These are phyloP conservation scores for Phoronis australis DNA, from an alignment of 2,888 invertebrate species.

Conservation along the genomic window DNA sequence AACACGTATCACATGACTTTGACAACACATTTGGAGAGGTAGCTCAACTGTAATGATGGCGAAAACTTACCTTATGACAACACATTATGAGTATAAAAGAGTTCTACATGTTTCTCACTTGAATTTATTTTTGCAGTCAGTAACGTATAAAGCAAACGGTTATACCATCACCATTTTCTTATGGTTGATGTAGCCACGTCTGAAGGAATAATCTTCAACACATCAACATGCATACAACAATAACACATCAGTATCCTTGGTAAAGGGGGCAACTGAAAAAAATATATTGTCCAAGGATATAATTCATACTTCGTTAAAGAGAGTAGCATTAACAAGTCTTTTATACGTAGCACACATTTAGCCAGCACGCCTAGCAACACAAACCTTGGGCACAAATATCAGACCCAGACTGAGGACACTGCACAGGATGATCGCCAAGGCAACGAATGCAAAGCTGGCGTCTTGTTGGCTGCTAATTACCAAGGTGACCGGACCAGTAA, in stretches of 20 bases:
- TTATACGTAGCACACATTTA: constrained; percentile 2
- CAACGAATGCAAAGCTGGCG: constrained; percentile 94
- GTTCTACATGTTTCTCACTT: no score
- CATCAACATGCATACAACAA: neutral
- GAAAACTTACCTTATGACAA: neutral
- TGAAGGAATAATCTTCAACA: no score
- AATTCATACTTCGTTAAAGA: no score
- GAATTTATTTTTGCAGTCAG: no score
- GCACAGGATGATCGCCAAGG: constrained; percentile 93
- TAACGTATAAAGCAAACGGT: neutral
- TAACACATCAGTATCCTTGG: neutral
- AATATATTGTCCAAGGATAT: neutral
- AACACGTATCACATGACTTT: neutral
- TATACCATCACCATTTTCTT: neutral
- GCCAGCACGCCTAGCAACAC: neutral
- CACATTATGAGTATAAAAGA: neutral
- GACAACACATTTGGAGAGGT: no score
- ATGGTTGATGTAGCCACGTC: neutral
- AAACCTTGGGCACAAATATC: constrained; percentile 92
- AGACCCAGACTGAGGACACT: constrained; percentile 97
- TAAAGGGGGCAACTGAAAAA: neutral
- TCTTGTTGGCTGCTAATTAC: constrained; percentile 97
- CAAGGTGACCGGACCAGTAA: constrained; percentile 95
- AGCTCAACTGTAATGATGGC: neutral
- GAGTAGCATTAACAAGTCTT: neutral